Evolutionary conservation across 1,140 invertebrate species (phyloP), one percentile per base, ranked within the genome.

Genomic region (Cydia pomonella): DNA sequence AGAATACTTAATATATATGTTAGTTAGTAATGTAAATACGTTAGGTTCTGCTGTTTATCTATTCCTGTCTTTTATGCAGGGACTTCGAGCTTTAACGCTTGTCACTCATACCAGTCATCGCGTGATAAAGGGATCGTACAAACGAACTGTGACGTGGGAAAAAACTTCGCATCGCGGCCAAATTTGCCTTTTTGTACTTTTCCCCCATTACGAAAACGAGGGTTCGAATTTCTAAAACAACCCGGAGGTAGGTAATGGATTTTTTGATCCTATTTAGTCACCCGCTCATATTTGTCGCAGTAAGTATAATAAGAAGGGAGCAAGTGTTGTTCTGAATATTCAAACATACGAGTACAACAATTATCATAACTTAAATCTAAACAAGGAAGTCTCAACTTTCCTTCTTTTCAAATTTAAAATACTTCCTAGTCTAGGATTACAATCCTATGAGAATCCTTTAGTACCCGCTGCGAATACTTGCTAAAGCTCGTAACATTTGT

Each of bases 31-130:
- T 0, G 33, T 38, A 38, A 9, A 9, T 38, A 38, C 7, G 33
- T 38, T 9, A 38, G 7, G 9, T 38, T 38, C 2, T 3, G 1
- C 33, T 38, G 33, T 50, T 18, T 18, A 18, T 9, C n/a, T 16
- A 44, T 50, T 50, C 16, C 7, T 50, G 18, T 50, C 12, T n/a
- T 50, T 50, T 50, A 3, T 7, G n/a, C 6, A 7, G n/a, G 16
- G 5, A 50, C n/a, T 50, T 13, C 12, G 13, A 44, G 12, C 41
- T 33, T n/a, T n/a, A 5, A 6, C 64, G 64, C 64, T 38, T 69
- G 16, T 69, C 27, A 69, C 64, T 69, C 64, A 38, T 38, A 69
- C 64, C 63, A n/a, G 16, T 69, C n/a, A n/a, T 69, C 64, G 29
- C n/a, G 29, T 33, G 64, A 69, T 33, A 69, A 69, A 69, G 64